Evolutionary conservation across 1,140 invertebrate genomes (phyloP), one percentile per base, ranked within the genome.

Genomic region (Hycleus cichorii): DNA sequence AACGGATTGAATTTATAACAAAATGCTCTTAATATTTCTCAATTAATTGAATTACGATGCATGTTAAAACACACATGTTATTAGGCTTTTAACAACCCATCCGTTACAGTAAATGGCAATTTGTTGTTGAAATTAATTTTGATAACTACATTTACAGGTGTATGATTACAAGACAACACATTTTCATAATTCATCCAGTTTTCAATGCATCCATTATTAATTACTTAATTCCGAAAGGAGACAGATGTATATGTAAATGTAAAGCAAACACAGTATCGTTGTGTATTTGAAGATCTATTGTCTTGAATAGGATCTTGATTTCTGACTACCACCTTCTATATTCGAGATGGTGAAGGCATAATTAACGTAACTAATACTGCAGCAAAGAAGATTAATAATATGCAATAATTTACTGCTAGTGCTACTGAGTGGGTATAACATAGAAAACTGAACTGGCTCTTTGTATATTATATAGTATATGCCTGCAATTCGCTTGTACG

Each of bases 321-420:
- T 42, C 40, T 42, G 9, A 32, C 32, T 32, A 32, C 32, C 7
- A 32, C 32, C 32, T 32, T 32, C 7, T 7, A 5, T 5, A 32
- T 64, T 71, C 69, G 69, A 71, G 69, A 69, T 69, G 68, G 69
- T 68, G 65, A 67, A 64, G 62, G 7, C 60, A 71, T 72, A 73
- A 73, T 73, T 73, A 73, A 72, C 66, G 70, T 73, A 71, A 71
- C 69, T 73, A 71, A 73, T 73, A 73, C 70, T 73, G 71, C 70
- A 73, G 71, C 65, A 56, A 65, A 18, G 70, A 70, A 73, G 71
- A 73, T 72, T 73, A 73, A 72, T 73, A 72, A 72, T 73, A 72
- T 72, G 70, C 71, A 69, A 73, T 73, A 73, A 72, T 72, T 73
- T 72, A 73, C 71, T 64, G 65, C 64, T 55, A 67, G 64, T 57